Evolutionary conservation across 2,797 vertebrate species (phyloP), one percentile per base, ranked within the genome.

Genomic region (Halcyon leucocephala): DNA sequence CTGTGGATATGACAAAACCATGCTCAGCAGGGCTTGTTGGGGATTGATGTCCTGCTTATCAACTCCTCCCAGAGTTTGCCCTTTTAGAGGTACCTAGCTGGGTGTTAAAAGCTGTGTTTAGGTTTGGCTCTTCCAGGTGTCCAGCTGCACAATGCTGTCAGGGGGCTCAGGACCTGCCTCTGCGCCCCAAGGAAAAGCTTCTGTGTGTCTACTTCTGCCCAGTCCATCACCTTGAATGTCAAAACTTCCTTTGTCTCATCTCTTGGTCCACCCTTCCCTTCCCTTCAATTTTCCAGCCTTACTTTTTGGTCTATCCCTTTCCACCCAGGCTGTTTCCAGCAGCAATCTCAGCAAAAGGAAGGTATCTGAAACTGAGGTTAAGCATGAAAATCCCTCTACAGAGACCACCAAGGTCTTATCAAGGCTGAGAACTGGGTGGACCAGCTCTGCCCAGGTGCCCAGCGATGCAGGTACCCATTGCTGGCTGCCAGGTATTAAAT

Each of bases 141-240:
- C 37, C 2, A 0, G 42, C n/a, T 37, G 4, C 9, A 10, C 28
- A 29, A 33, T 21, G 39, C 49, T 66, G 57, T 42, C 33, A 78
- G 57, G 39, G 35, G 48, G 12, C 35, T 71, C 57, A 84, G n/a
- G 8, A 81, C 48, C 15, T 44, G 6, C 48, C 28, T 58, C 52
- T 0, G 0, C 54, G 24, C 10, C 49, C 9, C 6, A 4, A 25
- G 37, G n/a, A 71, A 76, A 39, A 7, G 1, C 16, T 89, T 14
- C 49, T 82, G 3, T 5, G 0, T 57, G 18, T 25, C 81, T 71
- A 5, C 5, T 46, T 46, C 57, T 19, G 20, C 29, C 31, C 20
- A 3, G 3, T 29, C 42, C 35, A 20, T 57, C 48, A 17, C 28
- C 20, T 76, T 71, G 1, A 4, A 44, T 1, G 2, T 16, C 49